Base-by-base conservation (phyloP, 2,797 vertebrate species). In the Acridotheres tristis region DNA sequence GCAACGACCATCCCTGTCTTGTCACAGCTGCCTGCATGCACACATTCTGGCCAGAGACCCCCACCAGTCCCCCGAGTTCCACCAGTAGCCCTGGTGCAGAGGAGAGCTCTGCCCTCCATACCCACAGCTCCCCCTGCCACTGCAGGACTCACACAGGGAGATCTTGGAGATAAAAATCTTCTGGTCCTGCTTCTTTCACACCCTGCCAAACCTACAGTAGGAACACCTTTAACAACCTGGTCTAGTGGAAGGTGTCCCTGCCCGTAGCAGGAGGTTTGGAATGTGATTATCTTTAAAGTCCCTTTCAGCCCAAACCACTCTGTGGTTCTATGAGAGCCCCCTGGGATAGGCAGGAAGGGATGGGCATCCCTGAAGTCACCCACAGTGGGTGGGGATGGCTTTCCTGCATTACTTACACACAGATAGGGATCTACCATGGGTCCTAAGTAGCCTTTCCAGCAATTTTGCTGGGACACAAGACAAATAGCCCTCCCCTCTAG, bases 131-230 rank as follows among this genome's bases (percentile, higher is more conserved):
- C 27, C 29, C 17, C 1, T 13, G 7, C 30, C 47, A 22, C 25
- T 9, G 2, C 42, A 75, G 42, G 23, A 72, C 36, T 62, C 91
- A 65, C 22, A 29, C 57, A 59, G 42, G 6, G 48, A 82, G 34
- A 53, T n/a, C 27, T 66, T 5, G 2, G 22, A 75, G 58, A 65
- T 26, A 66, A 57, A 85, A 83, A 19, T 9, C 22, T 58, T 86
- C 16, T 0, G 0, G 20, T 14, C 42, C 29, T 0, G 0, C 43
- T 77, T 57, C n/a, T 72, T 65, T 54, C 51, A 54, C 54, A 61
- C 11, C 25, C 53, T 57, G 61, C 18, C 45, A 90, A 50, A 81
- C 21, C 45, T 36, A 29, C 2, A 32, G 34, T 0, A 1, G 15
- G 45, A 22, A 42, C 17, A 55, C 19, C 74, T 73, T 77, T 50